Evolutionary conservation across 1,140 invertebrate species (phyloP), one percentile per base, ranked within the genome.

Genomic region (Trachelipus rathkii): DNA sequence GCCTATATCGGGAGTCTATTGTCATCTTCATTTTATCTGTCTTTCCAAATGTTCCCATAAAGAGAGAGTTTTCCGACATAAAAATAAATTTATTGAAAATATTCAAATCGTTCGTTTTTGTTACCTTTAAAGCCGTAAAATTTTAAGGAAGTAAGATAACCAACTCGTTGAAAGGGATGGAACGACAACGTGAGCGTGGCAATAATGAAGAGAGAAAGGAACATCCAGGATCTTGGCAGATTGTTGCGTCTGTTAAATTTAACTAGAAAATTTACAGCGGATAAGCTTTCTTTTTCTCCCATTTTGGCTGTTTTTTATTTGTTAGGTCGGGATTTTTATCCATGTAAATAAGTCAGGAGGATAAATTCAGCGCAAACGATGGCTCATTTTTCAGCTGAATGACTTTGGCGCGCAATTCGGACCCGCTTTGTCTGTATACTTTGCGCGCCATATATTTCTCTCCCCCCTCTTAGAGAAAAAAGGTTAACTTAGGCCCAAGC

Each of bases 131-230:
- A 15, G 50, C 50, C 50, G 50, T 15, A 60, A 60, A 60, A 19
- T 15, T 15, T 60, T 45, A 75, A 60, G 75, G 9, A 10, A 50
- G 45, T n/a, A 76, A 44, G 46, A 43, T 44, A 43, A 69, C 45
- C 50, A 60, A 46, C 15, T 15, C n/a, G 11, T 43, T 72, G 70
- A 53, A 21, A 50, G 60, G 70, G 71, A 71, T 13, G 13, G 75
- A 46, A 71, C 69, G 44, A 50, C 74, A 69, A 68, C 24, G 45
- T 44, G 44, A n/a, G n/a, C n/a, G n/a, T n/a, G 70, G 21, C 44
- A 23, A 33, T 76, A 76, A 76, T 76, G 75, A 76, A 76, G 75
- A 72, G n/a, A 71, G 74, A 71, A 71, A 44, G 9, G 24, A 43
- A 44, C 69, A 24, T 3, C 10, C 23, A 24, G 9, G 24, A 19